phyloP scores from a whole-genome alignment of 2,797 vertebrate species.

The Hylomyscus alleni region DNA sequence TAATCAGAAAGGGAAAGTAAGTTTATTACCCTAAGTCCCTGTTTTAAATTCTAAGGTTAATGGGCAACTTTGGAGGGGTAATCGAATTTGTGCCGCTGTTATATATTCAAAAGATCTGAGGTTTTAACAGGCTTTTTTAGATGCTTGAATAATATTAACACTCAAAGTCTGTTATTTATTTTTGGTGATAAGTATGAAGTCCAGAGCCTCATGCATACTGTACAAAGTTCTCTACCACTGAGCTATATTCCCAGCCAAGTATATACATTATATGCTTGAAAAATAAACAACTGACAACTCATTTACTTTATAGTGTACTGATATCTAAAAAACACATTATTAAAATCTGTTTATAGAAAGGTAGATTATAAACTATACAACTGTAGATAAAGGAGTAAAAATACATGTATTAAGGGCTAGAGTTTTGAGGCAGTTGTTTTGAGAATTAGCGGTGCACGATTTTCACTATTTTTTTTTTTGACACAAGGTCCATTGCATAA shows the following conservation, averaged over 20 bases:
- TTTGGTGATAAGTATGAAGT: not conserved
- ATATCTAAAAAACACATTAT: not conserved
- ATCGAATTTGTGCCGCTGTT: slow-evolving; percentile 37
- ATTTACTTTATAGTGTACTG: slow-evolving; percentile 3
- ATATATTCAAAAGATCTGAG: slow-evolving; percentile 40
- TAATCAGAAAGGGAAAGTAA: slow-evolving; percentile 59
- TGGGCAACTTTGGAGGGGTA: slow-evolving; percentile 39
- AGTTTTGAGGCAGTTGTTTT: not conserved
- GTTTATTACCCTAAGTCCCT: slow-evolving; percentile 16
- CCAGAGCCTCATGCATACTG: not conserved
- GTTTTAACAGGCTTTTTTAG: not conserved
- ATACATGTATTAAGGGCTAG: not conserved
- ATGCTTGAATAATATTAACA: not conserved
- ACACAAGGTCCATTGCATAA: not conserved
- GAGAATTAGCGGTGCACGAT: not conserved
- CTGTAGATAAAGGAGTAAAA: not conserved
- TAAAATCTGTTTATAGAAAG: slow-evolving; percentile 1
- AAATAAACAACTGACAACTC: not conserved
- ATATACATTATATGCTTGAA: slow-evolving; percentile 21
- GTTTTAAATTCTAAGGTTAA: slow-evolving; percentile 52
- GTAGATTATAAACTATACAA: not conserved
- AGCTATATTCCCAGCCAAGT: not conserved
- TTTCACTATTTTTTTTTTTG: not conserved
- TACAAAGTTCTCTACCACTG: not conserved
- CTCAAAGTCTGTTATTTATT: not conserved